phyloP scores from a whole-genome alignment of 2,888 invertebrate species.

The Cosmorhoe ocellata region DNA sequence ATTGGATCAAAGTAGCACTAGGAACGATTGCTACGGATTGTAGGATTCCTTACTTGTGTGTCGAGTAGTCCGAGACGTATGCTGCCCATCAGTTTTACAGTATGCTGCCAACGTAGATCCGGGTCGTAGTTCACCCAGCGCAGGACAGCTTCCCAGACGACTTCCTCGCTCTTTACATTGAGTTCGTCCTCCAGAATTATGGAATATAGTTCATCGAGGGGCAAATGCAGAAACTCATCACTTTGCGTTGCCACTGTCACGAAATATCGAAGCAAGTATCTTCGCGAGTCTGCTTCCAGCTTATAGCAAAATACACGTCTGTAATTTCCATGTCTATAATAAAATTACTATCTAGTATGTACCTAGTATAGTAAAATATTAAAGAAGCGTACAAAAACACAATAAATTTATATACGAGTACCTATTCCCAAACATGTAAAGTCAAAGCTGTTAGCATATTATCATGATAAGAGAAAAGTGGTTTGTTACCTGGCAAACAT shows the following conservation, averaged over 20 bases:
- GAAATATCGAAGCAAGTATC: constrained; percentile 89
- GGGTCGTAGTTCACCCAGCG: constrained; percentile 93
- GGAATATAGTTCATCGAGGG: constrained; percentile 87
- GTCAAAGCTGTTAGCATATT: too few relatives aligned
- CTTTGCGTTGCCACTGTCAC: constrained; percentile 87
- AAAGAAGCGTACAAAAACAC: too few relatives aligned
- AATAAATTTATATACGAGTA: too few relatives aligned
- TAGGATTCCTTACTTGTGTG: constrained; percentile 81
- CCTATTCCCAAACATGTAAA: too few relatives aligned
- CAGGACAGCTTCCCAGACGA: constrained; percentile 92
- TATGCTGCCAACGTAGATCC: constrained; percentile 86
- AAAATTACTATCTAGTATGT: constrained; percentile 13
- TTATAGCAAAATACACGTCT: constrained; percentile 87
- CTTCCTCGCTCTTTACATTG: constrained; percentile 93
- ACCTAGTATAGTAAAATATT: too few relatives aligned
- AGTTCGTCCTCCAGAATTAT: constrained; percentile 92
- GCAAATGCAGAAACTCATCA: constrained; percentile 87
- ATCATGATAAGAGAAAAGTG: background rate
- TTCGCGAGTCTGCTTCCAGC: constrained; percentile 86
- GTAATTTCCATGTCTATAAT: constrained; percentile 37
- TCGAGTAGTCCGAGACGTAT: constrained; percentile 92
- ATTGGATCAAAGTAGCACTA: constrained; percentile 6
- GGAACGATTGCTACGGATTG: background rate
- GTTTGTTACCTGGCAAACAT: constrained; percentile 88
- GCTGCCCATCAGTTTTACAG: constrained; percentile 90